These are phyloP conservation scores for Listronotus oregonensis DNA, from an alignment of 1,140 invertebrate species.

Conservation along the genomic window DNA sequence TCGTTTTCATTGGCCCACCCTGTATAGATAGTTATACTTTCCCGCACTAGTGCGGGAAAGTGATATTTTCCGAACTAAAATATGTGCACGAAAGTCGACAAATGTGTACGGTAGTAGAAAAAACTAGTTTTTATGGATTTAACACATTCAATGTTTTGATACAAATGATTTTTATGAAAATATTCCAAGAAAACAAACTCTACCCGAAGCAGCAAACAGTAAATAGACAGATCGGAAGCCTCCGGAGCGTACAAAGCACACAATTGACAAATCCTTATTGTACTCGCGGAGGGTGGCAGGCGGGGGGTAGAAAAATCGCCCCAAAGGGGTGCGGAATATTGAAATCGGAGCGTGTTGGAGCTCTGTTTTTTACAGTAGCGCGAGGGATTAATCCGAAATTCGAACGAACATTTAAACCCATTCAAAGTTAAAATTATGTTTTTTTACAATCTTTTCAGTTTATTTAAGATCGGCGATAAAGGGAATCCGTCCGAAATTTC, in stretches of 20 bases:
- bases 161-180: neutral
- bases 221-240: conserved; percentile 43
- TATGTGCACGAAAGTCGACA: too few relatives aligned
- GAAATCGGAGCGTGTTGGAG: conserved; percentile 45
- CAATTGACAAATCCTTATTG: conserved; percentile 54
- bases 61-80: too few relatives aligned
- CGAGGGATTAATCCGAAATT: neutral
- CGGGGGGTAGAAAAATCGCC: conserved; percentile 47
- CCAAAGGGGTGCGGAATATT: conserved; percentile 50
- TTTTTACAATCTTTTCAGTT: too few relatives aligned
- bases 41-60: too few relatives aligned
- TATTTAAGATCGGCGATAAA: too few relatives aligned
- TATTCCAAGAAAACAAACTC: neutral
- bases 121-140: too few relatives aligned
- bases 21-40: too few relatives aligned
- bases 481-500: too few relatives aligned
- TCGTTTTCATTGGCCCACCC: too few relatives aligned
- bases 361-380: neutral
- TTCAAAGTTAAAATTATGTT: too few relatives aligned
- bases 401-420: neutral
- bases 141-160: too few relatives aligned
- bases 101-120: too few relatives aligned
- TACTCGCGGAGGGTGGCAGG: conserved; percentile 35
- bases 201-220: neutral
- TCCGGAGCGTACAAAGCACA: conserved; percentile 32